A percentile compares a stretch with the other conserved stretches of the same genome.
phyloP scores from a whole-genome alignment of 2,113 vertebrate species.

The Poeciliopsis turrubarensis region DNA sequence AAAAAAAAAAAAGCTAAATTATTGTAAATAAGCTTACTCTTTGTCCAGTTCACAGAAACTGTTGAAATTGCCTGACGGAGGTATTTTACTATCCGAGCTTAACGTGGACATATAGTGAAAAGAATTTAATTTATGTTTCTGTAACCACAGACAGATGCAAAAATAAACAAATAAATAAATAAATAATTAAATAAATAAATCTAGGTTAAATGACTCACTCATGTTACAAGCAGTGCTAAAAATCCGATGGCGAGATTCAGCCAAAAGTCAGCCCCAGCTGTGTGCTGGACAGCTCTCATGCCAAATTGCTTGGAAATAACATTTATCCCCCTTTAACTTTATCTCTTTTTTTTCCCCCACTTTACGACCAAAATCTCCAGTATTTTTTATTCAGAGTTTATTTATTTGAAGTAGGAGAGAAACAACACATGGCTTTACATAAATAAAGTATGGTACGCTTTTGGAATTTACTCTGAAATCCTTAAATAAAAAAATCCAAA shows the following conservation, averaged over 20 bases:
- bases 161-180: constrained; percentile 7
- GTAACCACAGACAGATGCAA: constrained; percentile 25
- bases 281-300: too few relatives aligned
- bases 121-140: constrained; percentile 7
- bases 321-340: constrained; percentile 37
- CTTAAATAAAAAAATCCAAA: too few relatives aligned
- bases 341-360: not conserved
- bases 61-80: not conserved
- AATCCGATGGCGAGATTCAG: constrained; percentile 68
- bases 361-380: not conserved
- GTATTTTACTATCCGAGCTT: not conserved
- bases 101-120: not conserved
- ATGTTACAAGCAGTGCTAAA: constrained; percentile 76
- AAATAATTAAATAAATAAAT: constrained; percentile 22
- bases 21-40: constrained; percentile 28
- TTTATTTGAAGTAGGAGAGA: not conserved
- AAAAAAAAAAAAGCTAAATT: constrained; percentile 28
- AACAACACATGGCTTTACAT: not conserved
- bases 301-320: constrained; percentile 18
- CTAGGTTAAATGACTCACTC: constrained; percentile 69
- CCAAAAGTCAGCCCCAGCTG: constrained; percentile 58
- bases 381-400: not conserved
- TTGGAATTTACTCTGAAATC: not conserved
- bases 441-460: not conserved
- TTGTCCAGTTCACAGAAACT: constrained; percentile 3